Evolutionary conservation across 2,113 vertebrate genomes (phyloP), one percentile per base, ranked within the genome.

Genomic region (Antechinus flavipes): DNA sequence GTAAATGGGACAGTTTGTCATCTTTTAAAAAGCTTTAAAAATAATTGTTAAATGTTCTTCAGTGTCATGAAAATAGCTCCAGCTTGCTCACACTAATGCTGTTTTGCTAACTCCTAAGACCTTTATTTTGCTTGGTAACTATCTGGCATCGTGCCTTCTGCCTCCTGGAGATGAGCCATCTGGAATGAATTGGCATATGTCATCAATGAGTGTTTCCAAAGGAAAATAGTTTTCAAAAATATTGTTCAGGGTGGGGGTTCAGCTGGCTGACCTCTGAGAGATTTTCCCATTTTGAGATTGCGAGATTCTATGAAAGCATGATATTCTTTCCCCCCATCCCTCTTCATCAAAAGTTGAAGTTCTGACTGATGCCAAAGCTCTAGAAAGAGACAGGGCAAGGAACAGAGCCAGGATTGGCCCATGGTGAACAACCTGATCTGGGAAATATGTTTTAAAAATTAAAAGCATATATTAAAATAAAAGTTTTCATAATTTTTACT

Each of bases 321-420:
- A 5, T 91, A 91, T 52, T 93, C 94, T 96, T 55, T 49, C 90
- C 93, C 68, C 46, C 50, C 52, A 42, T 91, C 50, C n/a, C 46
- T 54, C 42, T 93, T 0, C 0, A 6, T 92, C 90, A 92, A 89
- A 91, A 42, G 92, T 27, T n/a, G 2, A 92, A 68, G 14, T 91
- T 90, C 90, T 35, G 19, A 30, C 76, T 76, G 14, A 3, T 16
- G 49, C 5, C 10, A 50, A 54, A 91, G 19, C 68, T 84, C n/a
- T 42, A 23, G 58, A 22, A 42, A 56, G 49, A 68, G 53, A 9
- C 2, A 61, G 50, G 89, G 68, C 35, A 91, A 25, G 53, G 22
- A 91, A 25, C n/a, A 22, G 22, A 23, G 23, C 25, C 49, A n/a
- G 47, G 68, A 16, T 7, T 8, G n/a, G 52, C 26, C 47, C 25